Evolutionary conservation across 2,797 vertebrate species (phyloP).

Genomic region (Liasis olivaceus): DNA sequence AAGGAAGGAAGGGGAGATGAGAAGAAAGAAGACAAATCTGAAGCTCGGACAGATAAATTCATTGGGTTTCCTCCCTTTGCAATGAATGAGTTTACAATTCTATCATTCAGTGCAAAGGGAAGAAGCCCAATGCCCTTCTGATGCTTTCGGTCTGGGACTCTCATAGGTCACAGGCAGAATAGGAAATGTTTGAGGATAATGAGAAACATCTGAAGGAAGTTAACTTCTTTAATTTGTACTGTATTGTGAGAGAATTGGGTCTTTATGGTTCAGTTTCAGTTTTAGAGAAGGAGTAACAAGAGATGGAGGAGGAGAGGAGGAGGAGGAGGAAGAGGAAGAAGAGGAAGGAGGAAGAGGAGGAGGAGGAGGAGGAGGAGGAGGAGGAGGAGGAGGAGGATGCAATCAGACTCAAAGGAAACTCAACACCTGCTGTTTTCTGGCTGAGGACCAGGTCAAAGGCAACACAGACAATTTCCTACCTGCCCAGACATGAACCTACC

Average conservation of each 20-base stretch:
- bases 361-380: too few species aligned
- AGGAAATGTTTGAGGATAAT: background rate
- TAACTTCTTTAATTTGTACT: background rate
- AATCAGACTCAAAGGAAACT: background rate
- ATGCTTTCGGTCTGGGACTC: background rate
- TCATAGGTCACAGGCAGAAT: background rate
- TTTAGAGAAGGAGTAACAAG: background rate
- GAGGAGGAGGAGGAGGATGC: background rate
- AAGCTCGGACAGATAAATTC: background rate
- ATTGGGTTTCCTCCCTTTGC: background rate
- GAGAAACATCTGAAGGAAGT: background rate
- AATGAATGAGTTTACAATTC: background rate
- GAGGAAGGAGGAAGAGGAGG: too few species aligned
- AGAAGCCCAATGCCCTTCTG: background rate
- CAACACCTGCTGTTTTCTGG: conserved; percentile 41
- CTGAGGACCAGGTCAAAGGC: conserved; percentile 56
- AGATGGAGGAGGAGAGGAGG: background rate
- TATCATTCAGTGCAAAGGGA: background rate
- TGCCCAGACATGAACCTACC: conserved; percentile 49
- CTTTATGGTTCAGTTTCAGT: background rate
- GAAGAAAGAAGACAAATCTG: background rate
- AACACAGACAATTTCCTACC: conserved; percentile 46
- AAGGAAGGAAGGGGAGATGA: background rate
- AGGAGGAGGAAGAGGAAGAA: too few species aligned
- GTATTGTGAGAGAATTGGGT: background rate